A percentile compares a stretch with the other conserved stretches of the same genome.
Conservation (phyloP, 2,797 vertebrate species). For the Malacoctenus gilli region DNA sequence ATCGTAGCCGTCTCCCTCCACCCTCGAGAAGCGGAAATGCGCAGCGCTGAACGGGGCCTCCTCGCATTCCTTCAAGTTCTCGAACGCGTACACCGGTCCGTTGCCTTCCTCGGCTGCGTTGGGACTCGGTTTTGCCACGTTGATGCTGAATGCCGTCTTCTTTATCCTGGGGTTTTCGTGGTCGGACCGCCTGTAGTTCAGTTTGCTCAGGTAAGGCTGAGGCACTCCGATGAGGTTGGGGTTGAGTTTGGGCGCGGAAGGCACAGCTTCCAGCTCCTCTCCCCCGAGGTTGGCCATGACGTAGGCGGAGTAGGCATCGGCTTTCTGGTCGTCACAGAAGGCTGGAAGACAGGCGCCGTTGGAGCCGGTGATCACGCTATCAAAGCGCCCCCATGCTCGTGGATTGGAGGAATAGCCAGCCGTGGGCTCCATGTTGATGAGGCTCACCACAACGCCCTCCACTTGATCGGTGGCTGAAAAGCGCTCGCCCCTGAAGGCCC, state of each 20-base stretch:
- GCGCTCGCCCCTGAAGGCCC: conserved; percentile 92
- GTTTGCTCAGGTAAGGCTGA: conserved; percentile 90
- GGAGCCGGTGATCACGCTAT: conserved; percentile 91
- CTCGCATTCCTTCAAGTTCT: conserved; percentile 91
- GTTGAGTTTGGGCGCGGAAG: conserved; percentile 91
- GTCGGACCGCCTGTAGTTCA: conserved; percentile 93
- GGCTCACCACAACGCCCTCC: conserved; percentile 91
- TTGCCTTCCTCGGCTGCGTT: conserved; percentile 91
- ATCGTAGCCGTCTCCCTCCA: conserved; percentile 93
- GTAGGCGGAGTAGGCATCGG: conserved; percentile 91
- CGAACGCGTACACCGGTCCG: conserved; percentile 92
- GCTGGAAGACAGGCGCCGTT: conserved; percentile 94
- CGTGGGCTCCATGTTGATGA: conserved; percentile 94
- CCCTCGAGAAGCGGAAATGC: conserved; percentile 96
- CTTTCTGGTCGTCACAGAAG: conserved; percentile 92
- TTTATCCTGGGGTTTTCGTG: conserved; percentile 89
- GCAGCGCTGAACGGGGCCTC: conserved; percentile 88
- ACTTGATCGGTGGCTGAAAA: conserved; percentile 95
- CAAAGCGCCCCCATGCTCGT: conserved; percentile 95
- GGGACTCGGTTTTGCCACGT: conserved; percentile 89
- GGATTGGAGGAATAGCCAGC: conserved; percentile 93
- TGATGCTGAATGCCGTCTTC: conserved; percentile 95
- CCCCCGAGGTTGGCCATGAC: conserved; percentile 93
- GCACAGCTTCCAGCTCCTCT: conserved; percentile 93
- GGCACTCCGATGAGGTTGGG: conserved; percentile 90